Evolutionary conservation across 2,888 invertebrate genomes (phyloP).

Genomic region (Mechanitis messenoides): DNA sequence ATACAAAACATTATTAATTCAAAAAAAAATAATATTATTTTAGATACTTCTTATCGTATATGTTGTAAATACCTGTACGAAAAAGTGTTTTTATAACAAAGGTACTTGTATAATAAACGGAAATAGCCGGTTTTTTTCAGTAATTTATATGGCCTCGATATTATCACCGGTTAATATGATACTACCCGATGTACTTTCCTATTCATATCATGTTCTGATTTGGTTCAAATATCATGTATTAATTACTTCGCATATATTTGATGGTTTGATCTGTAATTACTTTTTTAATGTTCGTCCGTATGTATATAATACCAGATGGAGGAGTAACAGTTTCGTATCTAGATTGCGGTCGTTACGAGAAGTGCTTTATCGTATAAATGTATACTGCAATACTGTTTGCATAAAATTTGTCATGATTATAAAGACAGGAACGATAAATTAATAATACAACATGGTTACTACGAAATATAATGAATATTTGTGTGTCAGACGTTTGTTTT

Average conservation of each 20-base stretch:
- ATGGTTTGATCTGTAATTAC: too few species aligned
- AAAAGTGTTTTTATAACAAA: too few species aligned
- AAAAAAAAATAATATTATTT: too few species aligned
- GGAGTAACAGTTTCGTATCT: constrained; percentile 12
- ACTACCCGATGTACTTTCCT: background rate
- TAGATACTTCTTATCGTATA: too few species aligned
- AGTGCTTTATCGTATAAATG: constrained; percentile 18
- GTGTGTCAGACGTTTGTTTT: too few species aligned
- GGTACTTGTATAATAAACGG: too few species aligned
- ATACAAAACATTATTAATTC: too few species aligned
- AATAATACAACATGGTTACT: background rate
- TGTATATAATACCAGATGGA: constrained; percentile 18
- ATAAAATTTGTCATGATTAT: constrained; percentile 5
- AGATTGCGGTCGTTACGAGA: constrained; percentile 20
- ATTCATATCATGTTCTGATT: background rate
- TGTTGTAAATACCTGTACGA: too few species aligned
- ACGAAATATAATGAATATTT: too few species aligned
- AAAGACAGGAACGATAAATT: background rate
- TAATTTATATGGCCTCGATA: background rate
- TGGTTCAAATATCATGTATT: background rate
- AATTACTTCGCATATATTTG: background rate
- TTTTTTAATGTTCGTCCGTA: too few species aligned
- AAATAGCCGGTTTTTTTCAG: too few species aligned
- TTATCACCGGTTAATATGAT: background rate
- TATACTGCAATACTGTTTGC: background rate